Conservation (phyloP, 2,113 vertebrate genomes). For the Condylura cristata region DNA sequence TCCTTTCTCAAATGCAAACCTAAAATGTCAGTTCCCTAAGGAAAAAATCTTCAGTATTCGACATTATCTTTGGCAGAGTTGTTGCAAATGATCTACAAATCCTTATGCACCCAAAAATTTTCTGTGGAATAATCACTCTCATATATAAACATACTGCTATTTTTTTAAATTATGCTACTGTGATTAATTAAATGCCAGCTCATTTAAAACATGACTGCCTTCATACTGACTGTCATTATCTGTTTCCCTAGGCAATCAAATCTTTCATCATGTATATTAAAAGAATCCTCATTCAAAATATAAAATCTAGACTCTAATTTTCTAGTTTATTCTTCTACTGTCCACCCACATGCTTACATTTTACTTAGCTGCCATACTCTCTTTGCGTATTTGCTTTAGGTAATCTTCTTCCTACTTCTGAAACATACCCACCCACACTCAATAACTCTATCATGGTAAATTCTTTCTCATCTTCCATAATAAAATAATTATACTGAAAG, state of each 20-base stretch:
- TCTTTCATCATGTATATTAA: background rate
- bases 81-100: background rate
- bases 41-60: background rate
- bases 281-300: conserved; percentile 27
- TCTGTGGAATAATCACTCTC: background rate
- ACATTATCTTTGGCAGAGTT: background rate
- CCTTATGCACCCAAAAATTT: background rate
- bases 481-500: background rate
- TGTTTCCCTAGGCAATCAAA: background rate
- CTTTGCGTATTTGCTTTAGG: background rate
- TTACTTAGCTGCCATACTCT: background rate
- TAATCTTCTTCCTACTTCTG: background rate
- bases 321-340: background rate
- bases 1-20: background rate
- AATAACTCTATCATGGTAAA: background rate
- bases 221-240: background rate
- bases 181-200: background rate
- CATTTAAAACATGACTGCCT: background rate
- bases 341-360: background rate
- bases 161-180: background rate
- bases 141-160: background rate
- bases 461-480: background rate
- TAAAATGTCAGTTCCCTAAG: background rate
- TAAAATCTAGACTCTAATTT: conserved; percentile 2
- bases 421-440: background rate